These are phyloP conservation scores for Oikopleura dioica DNA, from an alignment of 23 tunicate species.

Conservation along the genomic window DNA sequence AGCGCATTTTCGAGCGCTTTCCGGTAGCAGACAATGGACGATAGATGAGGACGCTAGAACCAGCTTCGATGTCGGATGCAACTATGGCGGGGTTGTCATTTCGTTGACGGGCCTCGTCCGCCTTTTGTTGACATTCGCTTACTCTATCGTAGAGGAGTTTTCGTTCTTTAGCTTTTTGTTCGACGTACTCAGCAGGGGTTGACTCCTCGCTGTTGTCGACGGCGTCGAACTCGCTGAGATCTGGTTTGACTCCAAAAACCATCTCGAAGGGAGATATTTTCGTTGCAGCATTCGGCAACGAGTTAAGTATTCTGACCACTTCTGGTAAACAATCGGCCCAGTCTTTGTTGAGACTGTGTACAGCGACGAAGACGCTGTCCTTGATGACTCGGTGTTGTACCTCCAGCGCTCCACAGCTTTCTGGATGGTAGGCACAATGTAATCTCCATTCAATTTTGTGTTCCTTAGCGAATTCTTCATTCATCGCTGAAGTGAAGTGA, in stretches of 20 bases:
- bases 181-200: too few species aligned
- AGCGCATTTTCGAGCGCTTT: too few species aligned
- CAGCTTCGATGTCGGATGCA: too few species aligned
- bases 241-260: conserved; percentile 2
- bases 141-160: too few species aligned
- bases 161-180: too few species aligned
- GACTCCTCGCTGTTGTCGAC: too few species aligned
- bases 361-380: neutral
- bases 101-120: too few species aligned
- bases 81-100: too few species aligned
- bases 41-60: too few species aligned
- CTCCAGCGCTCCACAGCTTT: neutral
- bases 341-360: neutral
- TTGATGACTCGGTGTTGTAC: neutral
- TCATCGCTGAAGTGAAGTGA: neutral
- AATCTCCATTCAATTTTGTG: neutral
- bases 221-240: too few species aligned
- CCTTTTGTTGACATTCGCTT: too few species aligned
- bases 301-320: neutral
- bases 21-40: too few species aligned
- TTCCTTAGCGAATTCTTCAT: neutral
- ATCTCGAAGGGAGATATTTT: neutral
- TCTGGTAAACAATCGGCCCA: neutral
- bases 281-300: neutral
- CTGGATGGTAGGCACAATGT: neutral